phyloP scores from a whole-genome alignment of 2,797 vertebrate genomes.

The Setipinna tenuifilis region DNA sequence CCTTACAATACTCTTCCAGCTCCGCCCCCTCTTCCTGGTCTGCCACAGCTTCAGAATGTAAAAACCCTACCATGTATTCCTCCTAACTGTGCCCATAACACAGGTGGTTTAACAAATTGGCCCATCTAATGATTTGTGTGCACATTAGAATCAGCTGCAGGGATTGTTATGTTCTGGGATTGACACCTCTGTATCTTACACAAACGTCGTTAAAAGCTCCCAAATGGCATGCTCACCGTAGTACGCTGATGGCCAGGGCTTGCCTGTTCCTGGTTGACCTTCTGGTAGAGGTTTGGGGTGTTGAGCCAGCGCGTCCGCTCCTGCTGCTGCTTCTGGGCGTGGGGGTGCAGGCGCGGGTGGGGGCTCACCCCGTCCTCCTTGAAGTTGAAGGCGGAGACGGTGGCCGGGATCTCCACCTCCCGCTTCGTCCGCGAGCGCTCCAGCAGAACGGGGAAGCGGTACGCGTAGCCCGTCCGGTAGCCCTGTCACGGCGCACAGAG shows the following conservation, averaged over 20 bases:
- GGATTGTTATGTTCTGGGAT: too few species aligned
- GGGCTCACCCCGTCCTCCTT: constrained; percentile 82
- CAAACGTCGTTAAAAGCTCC: neutral
- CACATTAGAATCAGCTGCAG: too few species aligned
- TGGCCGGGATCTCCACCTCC: constrained; percentile 93
- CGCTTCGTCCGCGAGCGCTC: constrained; percentile 89
- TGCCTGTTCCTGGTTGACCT: constrained; percentile 85
- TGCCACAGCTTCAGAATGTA: too few species aligned
- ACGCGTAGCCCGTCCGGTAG: constrained; percentile 91
- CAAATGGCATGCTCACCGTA: constrained; percentile 74
- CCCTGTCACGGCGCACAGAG: constrained; percentile 51
- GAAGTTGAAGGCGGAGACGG: constrained; percentile 87
- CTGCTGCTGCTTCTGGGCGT: constrained; percentile 88
- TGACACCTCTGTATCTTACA: neutral
- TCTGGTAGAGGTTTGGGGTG: constrained; percentile 93
- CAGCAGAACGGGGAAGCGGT: constrained; percentile 91
- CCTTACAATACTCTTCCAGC: constrained; percentile 93
- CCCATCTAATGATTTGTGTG: too few species aligned
- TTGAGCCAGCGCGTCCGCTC: constrained; percentile 97
- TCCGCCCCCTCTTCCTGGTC: too few species aligned
- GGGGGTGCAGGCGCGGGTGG: constrained; percentile 79
- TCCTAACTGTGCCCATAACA: too few species aligned
- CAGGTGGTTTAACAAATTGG: too few species aligned
- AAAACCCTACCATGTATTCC: too few species aligned
- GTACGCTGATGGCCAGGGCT: constrained; percentile 83